A percentile compares a stretch with the other conserved stretches of the same genome.
Conservation (phyloP, 2,113 vertebrate species). For the Cavia aperea region DNA sequence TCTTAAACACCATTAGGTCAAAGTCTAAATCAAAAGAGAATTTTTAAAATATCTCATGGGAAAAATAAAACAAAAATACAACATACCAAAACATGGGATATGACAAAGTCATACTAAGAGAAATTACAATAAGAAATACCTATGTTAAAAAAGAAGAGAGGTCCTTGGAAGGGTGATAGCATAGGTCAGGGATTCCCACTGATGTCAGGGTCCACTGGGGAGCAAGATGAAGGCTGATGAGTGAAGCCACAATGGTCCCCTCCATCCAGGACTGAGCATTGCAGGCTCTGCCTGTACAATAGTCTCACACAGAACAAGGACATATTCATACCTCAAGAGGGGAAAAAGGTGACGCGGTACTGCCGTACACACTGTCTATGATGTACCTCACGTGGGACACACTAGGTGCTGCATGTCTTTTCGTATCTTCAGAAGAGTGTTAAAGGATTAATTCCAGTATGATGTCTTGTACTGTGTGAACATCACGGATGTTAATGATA, state of each 20-base stretch:
- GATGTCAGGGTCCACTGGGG: background rate
- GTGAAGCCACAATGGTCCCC: slow-evolving; percentile 85
- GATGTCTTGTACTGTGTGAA: slow-evolving; percentile 96
- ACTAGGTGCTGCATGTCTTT: slow-evolving; percentile 98
- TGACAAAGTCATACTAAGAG: background rate
- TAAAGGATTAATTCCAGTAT: slow-evolving; percentile 92
- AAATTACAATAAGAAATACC: background rate
- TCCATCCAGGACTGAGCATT: slow-evolving; percentile 80
- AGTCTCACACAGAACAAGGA: slow-evolving; percentile 93
- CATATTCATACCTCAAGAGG: slow-evolving; percentile 88
- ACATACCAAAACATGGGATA: background rate
- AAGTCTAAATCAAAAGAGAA: background rate
- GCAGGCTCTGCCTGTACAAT: slow-evolving; percentile 89
- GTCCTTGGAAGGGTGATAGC: too few species aligned
- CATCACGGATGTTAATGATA: slow-evolving; percentile 97
- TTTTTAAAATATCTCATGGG: background rate
- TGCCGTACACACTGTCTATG: slow-evolving; percentile 97
- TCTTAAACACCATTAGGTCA: background rate
- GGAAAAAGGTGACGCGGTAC: slow-evolving; percentile 91
- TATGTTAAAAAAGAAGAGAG: background rate
- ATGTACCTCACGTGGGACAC: slow-evolving; percentile 97
- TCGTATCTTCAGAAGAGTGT: slow-evolving; percentile 88
- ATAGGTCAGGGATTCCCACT: background rate
- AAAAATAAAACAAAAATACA: background rate
- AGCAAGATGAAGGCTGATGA: slow-evolving; percentile 80